These are phyloP conservation scores for Drosophila aldrichi DNA, from an alignment of 2,888 invertebrate genomes.

Conservation along the genomic window DNA sequence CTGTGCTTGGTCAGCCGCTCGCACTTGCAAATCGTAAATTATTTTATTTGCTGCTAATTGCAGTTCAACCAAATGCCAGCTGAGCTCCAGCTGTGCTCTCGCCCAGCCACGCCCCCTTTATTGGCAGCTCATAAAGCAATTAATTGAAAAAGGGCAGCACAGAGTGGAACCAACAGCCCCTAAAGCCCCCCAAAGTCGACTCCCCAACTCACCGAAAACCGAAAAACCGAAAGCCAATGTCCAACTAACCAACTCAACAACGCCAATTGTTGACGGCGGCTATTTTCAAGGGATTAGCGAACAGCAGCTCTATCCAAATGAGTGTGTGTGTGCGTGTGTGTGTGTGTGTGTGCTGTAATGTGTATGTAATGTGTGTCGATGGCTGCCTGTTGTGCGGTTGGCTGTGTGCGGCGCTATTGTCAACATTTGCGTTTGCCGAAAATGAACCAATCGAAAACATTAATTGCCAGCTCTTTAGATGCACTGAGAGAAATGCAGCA, in stretches of 20 bases:
- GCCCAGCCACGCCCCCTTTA: conserved; percentile 62
- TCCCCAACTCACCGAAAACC: neutral
- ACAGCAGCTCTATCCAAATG: neutral
- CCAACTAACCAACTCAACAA: conserved; percentile 60
- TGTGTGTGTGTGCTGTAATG: neutral
- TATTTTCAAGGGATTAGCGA: conserved; percentile 69
- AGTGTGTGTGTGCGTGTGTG: neutral
- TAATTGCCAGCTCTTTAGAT: conserved; percentile 49
- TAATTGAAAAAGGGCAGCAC: conserved; percentile 54
- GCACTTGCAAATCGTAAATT: conserved; percentile 71
- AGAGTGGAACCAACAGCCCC: neutral
- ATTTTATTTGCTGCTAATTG: conserved; percentile 81
- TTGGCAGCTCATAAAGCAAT: conserved; percentile 79
- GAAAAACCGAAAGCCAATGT: conserved; percentile 29
- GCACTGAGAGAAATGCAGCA: conserved; percentile 25
- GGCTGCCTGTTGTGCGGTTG: neutral
- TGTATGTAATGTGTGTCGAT: neutral
- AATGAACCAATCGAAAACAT: conserved; percentile 50
- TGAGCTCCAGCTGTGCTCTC: conserved; percentile 15
- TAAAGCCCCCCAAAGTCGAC: conserved; percentile 1
- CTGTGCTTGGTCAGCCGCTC: conserved; percentile 4
- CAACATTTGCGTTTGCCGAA: conserved; percentile 56
- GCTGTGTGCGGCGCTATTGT: conserved; percentile 38
- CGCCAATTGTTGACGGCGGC: conserved; percentile 67
- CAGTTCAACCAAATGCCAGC: conserved; percentile 70